A percentile compares a stretch with the other conserved stretches of the same genome.
These are phyloP conservation scores for Incurvaria masculella DNA, from an alignment of 2,888 invertebrate genomes.

Conservation along the genomic window DNA sequence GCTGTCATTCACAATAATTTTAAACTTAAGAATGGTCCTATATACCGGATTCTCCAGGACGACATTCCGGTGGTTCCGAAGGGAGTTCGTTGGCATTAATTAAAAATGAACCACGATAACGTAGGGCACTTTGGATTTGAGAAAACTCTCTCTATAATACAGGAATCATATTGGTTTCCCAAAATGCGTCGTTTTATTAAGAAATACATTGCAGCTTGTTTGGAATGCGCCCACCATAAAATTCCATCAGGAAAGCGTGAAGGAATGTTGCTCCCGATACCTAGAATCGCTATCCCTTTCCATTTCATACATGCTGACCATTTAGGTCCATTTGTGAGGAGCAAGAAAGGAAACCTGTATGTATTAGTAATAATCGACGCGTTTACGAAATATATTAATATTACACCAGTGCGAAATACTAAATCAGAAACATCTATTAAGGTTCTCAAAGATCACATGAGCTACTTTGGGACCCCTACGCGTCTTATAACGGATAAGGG, in stretches of 20 bases:
- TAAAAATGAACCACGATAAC: too few species aligned
- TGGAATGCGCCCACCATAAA: slow-evolving; percentile 15
- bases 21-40: too few species aligned
- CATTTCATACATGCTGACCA: slow-evolving; percentile 12
- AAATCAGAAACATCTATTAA: too few species aligned
- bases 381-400: slow-evolving; percentile 11
- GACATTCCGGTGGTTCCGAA: too few species aligned
- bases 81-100: too few species aligned
- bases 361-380: slow-evolving; percentile 14
- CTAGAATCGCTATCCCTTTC: slow-evolving; percentile 7
- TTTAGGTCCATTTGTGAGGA: slow-evolving; percentile 12
- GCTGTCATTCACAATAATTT: too few species aligned
- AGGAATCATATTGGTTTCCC: slow-evolving; percentile 17
- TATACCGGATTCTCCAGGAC: too few species aligned
- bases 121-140: slow-evolving; percentile 19
- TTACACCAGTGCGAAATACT: neutral
- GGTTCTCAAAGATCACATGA: too few species aligned
- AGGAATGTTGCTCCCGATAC: slow-evolving; percentile 10
- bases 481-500: too few species aligned
- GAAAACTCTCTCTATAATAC: slow-evolving; percentile 17
- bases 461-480: too few species aligned
- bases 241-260: slow-evolving; percentile 11
- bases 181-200: slow-evolving; percentile 16
- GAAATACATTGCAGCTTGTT: slow-evolving; percentile 16
- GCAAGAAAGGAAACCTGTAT: slow-evolving; percentile 14